These are phyloP conservation scores for Stictonetta naevosa DNA, from an alignment of 2,113 vertebrate genomes.

Conservation along the genomic window DNA sequence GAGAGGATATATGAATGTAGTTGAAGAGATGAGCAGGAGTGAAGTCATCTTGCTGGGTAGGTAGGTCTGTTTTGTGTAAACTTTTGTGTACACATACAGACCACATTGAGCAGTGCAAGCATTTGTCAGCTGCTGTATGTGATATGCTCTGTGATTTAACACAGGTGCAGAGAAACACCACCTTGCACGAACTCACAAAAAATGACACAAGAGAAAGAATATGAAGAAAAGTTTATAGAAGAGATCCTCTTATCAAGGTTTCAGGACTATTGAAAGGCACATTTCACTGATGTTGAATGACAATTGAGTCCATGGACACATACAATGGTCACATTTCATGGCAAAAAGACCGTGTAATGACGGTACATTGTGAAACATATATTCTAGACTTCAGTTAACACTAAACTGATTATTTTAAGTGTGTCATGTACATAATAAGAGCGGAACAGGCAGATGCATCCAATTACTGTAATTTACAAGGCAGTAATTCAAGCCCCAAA, in stretches of 20 bases:
- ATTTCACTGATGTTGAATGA: constrained; percentile 36
- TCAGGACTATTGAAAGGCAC: constrained; percentile 52
- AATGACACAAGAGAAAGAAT: not conserved
- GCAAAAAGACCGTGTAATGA: not conserved
- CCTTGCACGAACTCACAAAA: not conserved
- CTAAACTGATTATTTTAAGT: constrained; percentile 46
- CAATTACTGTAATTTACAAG: constrained; percentile 58
- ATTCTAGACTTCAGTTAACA: constrained; percentile 11
- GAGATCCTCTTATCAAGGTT: constrained; percentile 29
- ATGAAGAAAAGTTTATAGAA: constrained; percentile 64
- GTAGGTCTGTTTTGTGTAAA: not conserved
- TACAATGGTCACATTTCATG: not conserved
- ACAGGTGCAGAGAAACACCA: not conserved
- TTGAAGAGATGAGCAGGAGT: not conserved
- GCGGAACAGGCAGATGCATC: constrained; percentile 2
- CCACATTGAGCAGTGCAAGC: rapidly evolving
- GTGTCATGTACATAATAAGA: constrained; percentile 16
- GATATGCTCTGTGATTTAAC: not conserved
- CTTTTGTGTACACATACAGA: rapidly evolving
- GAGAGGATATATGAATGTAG: not conserved
- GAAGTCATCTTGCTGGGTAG: not conserved
- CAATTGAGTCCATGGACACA: not conserved
- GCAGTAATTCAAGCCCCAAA: constrained; percentile 44
- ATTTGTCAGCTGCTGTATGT: not conserved
- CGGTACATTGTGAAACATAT: not conserved